phyloP scores from a whole-genome alignment of 2,888 invertebrate genomes.

The Leptogaster cylindrica region DNA sequence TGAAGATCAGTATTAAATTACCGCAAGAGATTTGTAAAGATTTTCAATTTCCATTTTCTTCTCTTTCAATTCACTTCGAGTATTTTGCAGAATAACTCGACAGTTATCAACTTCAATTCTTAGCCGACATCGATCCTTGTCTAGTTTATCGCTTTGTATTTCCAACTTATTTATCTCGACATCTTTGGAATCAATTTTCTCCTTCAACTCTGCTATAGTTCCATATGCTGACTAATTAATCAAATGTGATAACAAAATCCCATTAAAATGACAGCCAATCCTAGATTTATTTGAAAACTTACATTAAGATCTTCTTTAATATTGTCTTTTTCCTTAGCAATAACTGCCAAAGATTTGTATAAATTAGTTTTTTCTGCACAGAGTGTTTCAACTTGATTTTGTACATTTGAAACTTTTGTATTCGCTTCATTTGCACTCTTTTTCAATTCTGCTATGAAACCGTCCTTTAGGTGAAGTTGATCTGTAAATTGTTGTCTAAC shows the following conservation, averaged over 20 bases:
- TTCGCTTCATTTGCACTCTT: slow-evolving; percentile 57
- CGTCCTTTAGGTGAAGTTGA: slow-evolving; percentile 58
- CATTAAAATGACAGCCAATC: too few species aligned
- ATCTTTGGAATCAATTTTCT: slow-evolving; percentile 3
- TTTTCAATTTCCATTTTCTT: slow-evolving; percentile 61
- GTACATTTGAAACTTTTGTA: slow-evolving; percentile 56
- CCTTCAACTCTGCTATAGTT: background rate
- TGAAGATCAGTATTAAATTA: slow-evolving; percentile 49
- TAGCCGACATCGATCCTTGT: background rate
- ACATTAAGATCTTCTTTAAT: slow-evolving; percentile 70
- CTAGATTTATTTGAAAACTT: background rate
- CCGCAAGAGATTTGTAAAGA: slow-evolving; percentile 73
- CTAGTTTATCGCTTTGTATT: slow-evolving; percentile 1
- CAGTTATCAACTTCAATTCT: slow-evolving; percentile 9
- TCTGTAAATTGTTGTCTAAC: slow-evolving; percentile 49
- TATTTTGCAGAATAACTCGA: slow-evolving; percentile 20
- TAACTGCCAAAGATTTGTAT: slow-evolving; percentile 73
- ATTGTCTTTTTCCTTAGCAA: slow-evolving; percentile 72
- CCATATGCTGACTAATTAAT: background rate
- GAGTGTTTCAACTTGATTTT: slow-evolving; percentile 76
- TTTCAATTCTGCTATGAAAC: slow-evolving; percentile 58
- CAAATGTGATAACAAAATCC: slow-evolving; percentile 4
- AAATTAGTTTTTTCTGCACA: slow-evolving; percentile 78
- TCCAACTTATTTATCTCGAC: slow-evolving; percentile 17
- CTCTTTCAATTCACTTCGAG: slow-evolving; percentile 58